These are phyloP conservation scores for Molanna angustata DNA, from an alignment of 2,888 invertebrate species.

Conservation along the genomic window DNA sequence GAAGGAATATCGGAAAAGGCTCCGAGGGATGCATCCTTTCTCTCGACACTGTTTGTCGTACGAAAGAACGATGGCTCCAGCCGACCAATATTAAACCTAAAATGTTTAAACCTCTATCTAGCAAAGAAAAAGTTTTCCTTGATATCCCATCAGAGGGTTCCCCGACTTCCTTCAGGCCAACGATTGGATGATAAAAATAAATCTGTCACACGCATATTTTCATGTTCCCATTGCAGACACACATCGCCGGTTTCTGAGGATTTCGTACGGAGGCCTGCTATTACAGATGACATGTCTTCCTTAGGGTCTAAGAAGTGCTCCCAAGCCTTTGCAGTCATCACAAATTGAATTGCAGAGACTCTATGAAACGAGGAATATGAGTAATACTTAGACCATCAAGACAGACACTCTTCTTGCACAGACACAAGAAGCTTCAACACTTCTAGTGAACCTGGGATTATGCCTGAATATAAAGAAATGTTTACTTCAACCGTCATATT, in stretches of 20 bases:
- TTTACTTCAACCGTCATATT: neutral
- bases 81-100: neutral
- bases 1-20: neutral
- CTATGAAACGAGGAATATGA: neutral
- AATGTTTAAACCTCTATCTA: neutral
- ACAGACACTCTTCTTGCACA: neutral
- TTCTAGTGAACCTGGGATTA: neutral
- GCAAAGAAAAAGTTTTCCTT: neutral
- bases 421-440: neutral
- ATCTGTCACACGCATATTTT: constrained; percentile 2
- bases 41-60: neutral
- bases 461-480: neutral
- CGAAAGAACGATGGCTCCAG: neutral
- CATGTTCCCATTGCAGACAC: neutral
- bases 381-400: constrained; percentile 1
- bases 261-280: neutral
- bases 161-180: neutral
- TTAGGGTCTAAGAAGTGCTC: neutral
- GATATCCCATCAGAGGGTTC: neutral
- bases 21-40: neutral
- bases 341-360: constrained; percentile 7
- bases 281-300: constrained; percentile 4
- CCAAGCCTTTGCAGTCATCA: neutral
- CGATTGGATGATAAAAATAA: neutral
- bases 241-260: constrained; percentile 3